Conservation (phyloP, 2,797 vertebrate genomes). For the Sciurus vulgaris region DNA sequence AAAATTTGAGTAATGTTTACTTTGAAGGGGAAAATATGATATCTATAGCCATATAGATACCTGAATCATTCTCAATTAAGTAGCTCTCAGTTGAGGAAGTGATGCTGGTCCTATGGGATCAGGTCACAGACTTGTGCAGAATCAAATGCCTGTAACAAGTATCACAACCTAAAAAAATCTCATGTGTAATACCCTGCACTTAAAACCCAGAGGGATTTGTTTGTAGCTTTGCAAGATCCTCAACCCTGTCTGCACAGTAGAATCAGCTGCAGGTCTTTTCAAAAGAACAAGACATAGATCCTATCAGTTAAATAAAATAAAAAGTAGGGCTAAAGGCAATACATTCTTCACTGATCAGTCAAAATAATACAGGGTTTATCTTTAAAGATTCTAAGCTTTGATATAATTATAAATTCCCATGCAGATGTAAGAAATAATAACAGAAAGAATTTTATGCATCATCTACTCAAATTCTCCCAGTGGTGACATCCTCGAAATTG, state of each 20-base stretch:
- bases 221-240: background rate
- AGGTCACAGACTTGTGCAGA: background rate
- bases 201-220: background rate
- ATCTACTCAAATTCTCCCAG: background rate
- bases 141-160: background rate
- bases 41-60: background rate
- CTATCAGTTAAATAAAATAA: background rate
- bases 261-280: background rate
- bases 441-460: background rate
- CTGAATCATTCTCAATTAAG: background rate
- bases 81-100: background rate
- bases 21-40: background rate
- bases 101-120: background rate
- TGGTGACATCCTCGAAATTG: background rate
- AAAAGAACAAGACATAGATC: background rate
- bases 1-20: background rate
- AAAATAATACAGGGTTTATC: background rate
- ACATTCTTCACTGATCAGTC: background rate
- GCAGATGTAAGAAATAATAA: background rate
- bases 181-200: background rate
- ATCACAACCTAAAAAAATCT: slow-evolving; percentile 43
- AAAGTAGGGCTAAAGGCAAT: background rate
- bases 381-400: background rate
- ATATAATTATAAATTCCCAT: background rate
- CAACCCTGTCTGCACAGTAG: background rate